Conservation (phyloP, 2,113 vertebrate genomes). For the Saimiri boliviensis region DNA sequence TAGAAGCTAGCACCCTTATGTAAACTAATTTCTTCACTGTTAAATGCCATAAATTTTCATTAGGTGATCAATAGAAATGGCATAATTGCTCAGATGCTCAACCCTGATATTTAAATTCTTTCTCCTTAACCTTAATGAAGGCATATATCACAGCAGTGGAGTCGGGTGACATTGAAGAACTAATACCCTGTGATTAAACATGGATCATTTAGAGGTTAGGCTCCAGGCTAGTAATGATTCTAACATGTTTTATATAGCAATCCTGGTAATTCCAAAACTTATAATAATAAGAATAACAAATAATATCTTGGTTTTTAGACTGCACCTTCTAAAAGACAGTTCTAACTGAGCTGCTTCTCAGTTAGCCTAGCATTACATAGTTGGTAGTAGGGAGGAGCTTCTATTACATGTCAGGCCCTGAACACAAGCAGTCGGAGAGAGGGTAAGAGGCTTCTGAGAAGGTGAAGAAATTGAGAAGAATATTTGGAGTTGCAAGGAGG, state of each 20-base stretch:
- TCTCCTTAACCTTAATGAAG: conserved; percentile 3
- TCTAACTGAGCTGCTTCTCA: not conserved
- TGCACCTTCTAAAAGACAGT: no score
- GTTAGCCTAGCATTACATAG: not conserved
- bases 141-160: not conserved
- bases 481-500: not conserved
- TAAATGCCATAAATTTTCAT: conserved; percentile 41
- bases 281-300: not conserved
- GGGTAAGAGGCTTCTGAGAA: not conserved
- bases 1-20: not conserved
- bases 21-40: not conserved
- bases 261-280: not conserved
- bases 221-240: not conserved
- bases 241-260: not conserved
- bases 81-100: not conserved
- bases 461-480: not conserved
- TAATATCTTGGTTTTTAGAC: not conserved
- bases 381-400: no score
- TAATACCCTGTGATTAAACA: not conserved
- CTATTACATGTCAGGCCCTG: not conserved
- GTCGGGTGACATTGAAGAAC: not conserved
- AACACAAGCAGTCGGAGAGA: not conserved
- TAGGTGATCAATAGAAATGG: conserved; percentile 21
- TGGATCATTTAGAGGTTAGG: not conserved
- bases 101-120: conserved; percentile 57